A percentile compares a stretch with the other conserved stretches of the same genome.
Evolutionary conservation across 2,888 invertebrate genomes (phyloP).

Genomic region (Amphipoea oculea): DNA sequence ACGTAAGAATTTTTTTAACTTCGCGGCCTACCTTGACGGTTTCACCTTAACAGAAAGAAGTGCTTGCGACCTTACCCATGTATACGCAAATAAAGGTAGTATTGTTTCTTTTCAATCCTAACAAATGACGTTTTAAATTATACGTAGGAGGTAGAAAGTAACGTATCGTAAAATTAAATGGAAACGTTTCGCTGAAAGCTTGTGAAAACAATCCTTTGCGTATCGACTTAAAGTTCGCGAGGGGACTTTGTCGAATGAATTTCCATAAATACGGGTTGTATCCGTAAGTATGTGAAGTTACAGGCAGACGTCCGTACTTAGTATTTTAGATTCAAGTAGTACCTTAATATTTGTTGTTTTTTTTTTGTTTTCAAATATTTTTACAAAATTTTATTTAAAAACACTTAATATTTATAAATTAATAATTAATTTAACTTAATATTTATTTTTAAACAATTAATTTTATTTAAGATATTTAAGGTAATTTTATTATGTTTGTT

Average conservation of each 20-base stretch:
- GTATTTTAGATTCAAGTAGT: neutral
- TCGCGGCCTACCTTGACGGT: too few relatives aligned
- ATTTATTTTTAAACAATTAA: too few relatives aligned
- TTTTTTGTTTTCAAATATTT: neutral
- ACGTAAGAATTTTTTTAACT: neutral
- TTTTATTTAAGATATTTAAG: neutral
- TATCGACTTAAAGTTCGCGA: conserved; percentile 65
- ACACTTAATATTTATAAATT: too few relatives aligned
- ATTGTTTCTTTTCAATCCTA: neutral
- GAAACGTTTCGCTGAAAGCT: conserved; percentile 36
- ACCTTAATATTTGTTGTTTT: neutral
- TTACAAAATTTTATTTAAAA: neutral
- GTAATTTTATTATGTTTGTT: too few relatives aligned
- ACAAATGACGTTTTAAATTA: conserved; percentile 30
- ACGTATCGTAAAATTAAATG: conserved; percentile 58
- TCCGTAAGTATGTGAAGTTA: conserved; percentile 22
- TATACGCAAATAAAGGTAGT: neutral
- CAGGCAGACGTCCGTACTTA: neutral
- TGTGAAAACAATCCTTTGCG: conserved; percentile 80
- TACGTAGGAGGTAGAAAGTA: conserved; percentile 18
- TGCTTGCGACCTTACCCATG: neutral
- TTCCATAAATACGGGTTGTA: conserved; percentile 51
- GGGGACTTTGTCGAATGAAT: conserved; percentile 65
- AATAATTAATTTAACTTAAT: too few relatives aligned
- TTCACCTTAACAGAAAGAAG: too few relatives aligned